Percentiles rank a stretch among this genome's conserved stretches.
Evolutionary conservation across 2,888 invertebrate species (phyloP).

Genomic region (Rhyacophila evoluta): DNA sequence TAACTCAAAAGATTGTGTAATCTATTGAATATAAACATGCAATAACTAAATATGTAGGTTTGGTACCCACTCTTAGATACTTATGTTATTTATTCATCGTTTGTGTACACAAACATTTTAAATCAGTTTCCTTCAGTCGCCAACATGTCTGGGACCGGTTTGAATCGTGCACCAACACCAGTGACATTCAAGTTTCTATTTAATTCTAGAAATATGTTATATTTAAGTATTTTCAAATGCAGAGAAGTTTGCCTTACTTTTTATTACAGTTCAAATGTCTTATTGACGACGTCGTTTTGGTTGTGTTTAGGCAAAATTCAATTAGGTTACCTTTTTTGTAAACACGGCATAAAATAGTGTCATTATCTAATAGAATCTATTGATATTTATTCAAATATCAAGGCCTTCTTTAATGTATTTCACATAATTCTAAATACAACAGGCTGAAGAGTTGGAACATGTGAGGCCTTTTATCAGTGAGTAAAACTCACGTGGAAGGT

Average conservation of each 20-base stretch:
- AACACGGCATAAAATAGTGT: not conserved
- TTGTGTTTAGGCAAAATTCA: not conserved
- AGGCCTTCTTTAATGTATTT: not conserved
- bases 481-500: too few species aligned
- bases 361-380: not conserved
- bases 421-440: too few species aligned
- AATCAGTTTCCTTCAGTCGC: slow-evolving; percentile 17
- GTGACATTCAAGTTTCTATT: not conserved
- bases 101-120: slow-evolving; percentile 5
- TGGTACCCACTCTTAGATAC: not conserved
- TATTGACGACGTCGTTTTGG: not conserved
- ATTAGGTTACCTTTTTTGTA: not conserved
- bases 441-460: too few species aligned
- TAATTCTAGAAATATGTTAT: not conserved
- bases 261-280: not conserved
- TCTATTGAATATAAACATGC: not conserved
- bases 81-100: slow-evolving; percentile 14
- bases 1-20: not conserved
- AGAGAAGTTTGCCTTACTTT: not conserved
- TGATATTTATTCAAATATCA: not conserved
- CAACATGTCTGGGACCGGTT: slow-evolving; percentile 14
- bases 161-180: not conserved
- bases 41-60: not conserved
- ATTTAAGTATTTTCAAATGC: not conserved
- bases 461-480: too few species aligned